Conservation (phyloP, 2,113 vertebrate species). For the Amblyopsis rosae region DNA sequence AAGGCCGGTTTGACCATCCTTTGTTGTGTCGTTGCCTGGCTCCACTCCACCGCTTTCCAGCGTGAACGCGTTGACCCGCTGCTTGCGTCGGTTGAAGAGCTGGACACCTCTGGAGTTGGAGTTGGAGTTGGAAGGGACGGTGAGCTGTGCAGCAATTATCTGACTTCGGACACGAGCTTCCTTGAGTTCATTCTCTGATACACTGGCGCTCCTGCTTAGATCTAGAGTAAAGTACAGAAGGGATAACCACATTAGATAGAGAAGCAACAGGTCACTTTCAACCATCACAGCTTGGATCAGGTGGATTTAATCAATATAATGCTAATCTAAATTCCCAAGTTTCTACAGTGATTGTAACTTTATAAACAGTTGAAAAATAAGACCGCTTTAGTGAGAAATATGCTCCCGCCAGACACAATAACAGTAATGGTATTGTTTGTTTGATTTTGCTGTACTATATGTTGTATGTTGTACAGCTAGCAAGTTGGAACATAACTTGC, state of each 20-base stretch:
- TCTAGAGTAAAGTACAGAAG: constrained; percentile 64
- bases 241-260: constrained; percentile 11
- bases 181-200: constrained; percentile 90
- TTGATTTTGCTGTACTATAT: constrained; percentile 34
- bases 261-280: neutral
- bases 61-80: constrained; percentile 87
- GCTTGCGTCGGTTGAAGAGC: constrained; percentile 90
- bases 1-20: constrained; percentile 49
- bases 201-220: constrained; percentile 83
- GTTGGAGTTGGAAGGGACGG: constrained; percentile 82
- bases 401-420: constrained; percentile 44
- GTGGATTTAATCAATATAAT: neutral
- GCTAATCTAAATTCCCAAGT: constrained; percentile 16
- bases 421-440: constrained; percentile 55
- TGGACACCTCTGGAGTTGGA: constrained; percentile 92
- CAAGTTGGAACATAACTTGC: constrained; percentile 30
- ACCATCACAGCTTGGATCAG: neutral
- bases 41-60: constrained; percentile 71
- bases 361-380: constrained; percentile 41
- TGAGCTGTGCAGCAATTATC: constrained; percentile 90
- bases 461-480: constrained; percentile 27
- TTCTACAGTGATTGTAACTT: constrained; percentile 47
- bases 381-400: constrained; percentile 51
- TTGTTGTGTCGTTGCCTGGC: constrained; percentile 39
- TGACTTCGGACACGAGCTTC: constrained; percentile 88